These are phyloP conservation scores for Mesitornis unicolor DNA, from an alignment of 2,113 vertebrate species.

Conservation along the genomic window DNA sequence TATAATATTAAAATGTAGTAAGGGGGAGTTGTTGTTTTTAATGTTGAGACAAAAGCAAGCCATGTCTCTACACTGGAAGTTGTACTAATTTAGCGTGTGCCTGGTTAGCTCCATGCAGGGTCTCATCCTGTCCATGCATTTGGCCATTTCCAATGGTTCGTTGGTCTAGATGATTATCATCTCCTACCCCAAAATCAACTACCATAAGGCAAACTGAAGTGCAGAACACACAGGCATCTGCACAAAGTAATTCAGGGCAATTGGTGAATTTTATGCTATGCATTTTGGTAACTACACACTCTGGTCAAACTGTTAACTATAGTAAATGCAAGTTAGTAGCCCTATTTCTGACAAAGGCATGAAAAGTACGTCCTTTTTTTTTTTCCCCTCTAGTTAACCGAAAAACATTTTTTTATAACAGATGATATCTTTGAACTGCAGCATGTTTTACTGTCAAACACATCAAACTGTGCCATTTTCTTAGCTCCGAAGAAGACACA, in stretches of 20 bases:
- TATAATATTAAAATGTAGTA: not conserved
- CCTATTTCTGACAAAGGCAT: not conserved
- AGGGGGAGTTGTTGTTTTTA: not conserved
- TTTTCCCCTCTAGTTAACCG: not conserved
- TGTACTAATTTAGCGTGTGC: not conserved
- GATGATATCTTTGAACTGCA: conserved; percentile 43
- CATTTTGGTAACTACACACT: not conserved
- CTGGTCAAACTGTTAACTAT: not conserved
- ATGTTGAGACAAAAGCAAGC: not conserved
- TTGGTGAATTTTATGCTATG: not conserved
- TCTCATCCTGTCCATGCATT: not conserved
- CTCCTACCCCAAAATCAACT: not conserved
- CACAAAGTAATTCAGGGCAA: not conserved
- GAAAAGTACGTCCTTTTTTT: not conserved
- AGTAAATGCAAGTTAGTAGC: not conserved
- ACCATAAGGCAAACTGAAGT: not conserved
- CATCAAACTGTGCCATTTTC: conserved; percentile 15
- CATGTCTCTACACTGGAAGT: not conserved
- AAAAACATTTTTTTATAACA: conserved; percentile 4
- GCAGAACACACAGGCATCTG: not conserved
- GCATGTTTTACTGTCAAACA: conserved; percentile 45
- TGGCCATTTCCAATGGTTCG: not conserved
- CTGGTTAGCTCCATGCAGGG: not conserved
- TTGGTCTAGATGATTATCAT: not conserved
- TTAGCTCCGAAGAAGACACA: not conserved